phyloP scores from a whole-genome alignment of 2,888 invertebrate genomes.

The Iphiclides podalirius region DNA sequence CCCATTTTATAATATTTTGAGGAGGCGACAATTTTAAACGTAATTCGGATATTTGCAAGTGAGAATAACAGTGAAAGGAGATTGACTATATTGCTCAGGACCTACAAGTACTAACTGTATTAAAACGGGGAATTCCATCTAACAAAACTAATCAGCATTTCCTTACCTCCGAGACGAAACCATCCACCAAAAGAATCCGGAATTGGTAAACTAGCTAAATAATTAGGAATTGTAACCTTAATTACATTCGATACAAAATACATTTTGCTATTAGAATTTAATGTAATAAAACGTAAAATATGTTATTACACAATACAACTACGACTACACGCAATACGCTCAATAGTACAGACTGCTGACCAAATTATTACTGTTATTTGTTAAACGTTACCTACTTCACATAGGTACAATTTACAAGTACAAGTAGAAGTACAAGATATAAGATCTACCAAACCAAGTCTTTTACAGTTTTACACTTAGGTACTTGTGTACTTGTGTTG shows the following conservation, averaged over 20 bases:
- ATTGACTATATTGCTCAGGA: too few species aligned
- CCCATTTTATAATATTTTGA: too few species aligned
- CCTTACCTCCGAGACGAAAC: constrained; percentile 89
- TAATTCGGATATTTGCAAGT: too few species aligned
- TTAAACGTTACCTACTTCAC: too few species aligned
- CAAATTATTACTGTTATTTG: neutral
- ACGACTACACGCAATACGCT: constrained; percentile 1
- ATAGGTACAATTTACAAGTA: too few species aligned
- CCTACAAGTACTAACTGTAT: too few species aligned
- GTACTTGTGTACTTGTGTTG: too few species aligned
- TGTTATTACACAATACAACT: neutral
- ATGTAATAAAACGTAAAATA: neutral
- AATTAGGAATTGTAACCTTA: constrained; percentile 90
- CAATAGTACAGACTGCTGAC: neutral
- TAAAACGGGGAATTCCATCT: constrained; percentile 2
- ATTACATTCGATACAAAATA: constrained; percentile 87
- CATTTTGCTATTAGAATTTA: constrained; percentile 75
- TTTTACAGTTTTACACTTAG: too few species aligned
- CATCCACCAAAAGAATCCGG: constrained; percentile 91
- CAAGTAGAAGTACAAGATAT: too few species aligned
- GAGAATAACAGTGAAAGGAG: too few species aligned
- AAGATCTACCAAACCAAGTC: too few species aligned
- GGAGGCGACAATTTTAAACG: too few species aligned
- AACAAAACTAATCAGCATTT: neutral
- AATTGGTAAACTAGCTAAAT: constrained; percentile 90